Evolutionary conservation across 2,888 invertebrate genomes (phyloP), one percentile per base, ranked within the genome.

Genomic region (Eristalis intricaria): DNA sequence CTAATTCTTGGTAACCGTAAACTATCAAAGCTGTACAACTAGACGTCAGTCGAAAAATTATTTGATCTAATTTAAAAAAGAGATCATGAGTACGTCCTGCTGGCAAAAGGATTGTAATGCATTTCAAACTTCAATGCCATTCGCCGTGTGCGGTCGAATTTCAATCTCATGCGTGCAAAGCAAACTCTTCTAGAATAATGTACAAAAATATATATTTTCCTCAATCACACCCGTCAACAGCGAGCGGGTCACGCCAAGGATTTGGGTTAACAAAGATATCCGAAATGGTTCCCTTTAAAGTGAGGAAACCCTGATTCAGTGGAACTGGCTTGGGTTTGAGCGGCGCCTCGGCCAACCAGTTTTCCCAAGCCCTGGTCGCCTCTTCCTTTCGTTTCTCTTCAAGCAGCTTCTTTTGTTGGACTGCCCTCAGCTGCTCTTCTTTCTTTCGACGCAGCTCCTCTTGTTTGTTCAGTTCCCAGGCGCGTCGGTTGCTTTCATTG

Each of bases 311-410:
- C 70, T 91, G 91, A 81, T 93, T 93, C 35, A 93, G 84, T 2
- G 93, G 93, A 32, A 93, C 93, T 11, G 93, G 93, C 65, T 92
- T 93, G 1, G 93, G 93, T 78, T 92, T 93, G 2, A 89, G 89
- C 3, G 89, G 89, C 3, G 90, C 93, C 4, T 89, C 90, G 60
- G 90, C 89, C 8, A 92, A 81, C 93, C 93, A 93, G 22, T 89
- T 89, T 15, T 90, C 70, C 90, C 91, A 93, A 23, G 92, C 91
- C 40, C 69, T 50, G 1, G 88, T 83, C 22, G 92, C 90, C 69
- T 90, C 58, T 58, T 89, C 40, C 29, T 76, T 75, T n/a, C 89
- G 82, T 75, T 73, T 43, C 58, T 75, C 68, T 15, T 86, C 85
- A 1, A 71, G 1, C 40, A 90, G 79, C 23, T 89, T 63, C 22